phyloP scores from a whole-genome alignment of 2,797 vertebrate genomes.

The Oophaga sylvatica region DNA sequence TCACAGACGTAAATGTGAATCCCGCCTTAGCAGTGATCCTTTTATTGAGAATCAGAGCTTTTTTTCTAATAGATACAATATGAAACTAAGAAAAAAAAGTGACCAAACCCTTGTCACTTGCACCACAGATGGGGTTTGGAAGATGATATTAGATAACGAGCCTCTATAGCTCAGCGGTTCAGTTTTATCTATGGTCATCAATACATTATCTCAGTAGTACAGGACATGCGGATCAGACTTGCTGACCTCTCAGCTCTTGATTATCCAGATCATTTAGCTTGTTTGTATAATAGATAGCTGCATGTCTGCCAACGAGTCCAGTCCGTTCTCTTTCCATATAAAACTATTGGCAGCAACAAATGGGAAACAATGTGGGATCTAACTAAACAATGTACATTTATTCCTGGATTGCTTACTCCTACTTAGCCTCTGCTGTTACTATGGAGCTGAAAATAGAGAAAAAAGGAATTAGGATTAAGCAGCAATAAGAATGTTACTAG shows the following conservation, averaged over 20 bases:
- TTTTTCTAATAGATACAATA: background rate
- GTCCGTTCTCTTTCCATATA: background rate
- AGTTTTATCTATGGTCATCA: background rate
- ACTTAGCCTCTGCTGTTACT: background rate
- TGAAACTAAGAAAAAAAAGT: background rate
- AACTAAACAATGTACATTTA: background rate
- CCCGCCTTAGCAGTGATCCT: background rate
- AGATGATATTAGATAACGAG: background rate
- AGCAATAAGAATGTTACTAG: background rate
- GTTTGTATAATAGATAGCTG: background rate
- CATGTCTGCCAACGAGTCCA: background rate
- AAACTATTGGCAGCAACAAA: slow-evolving; percentile 11
- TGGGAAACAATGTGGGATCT: background rate
- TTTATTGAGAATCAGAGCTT: background rate
- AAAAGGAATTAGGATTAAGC: background rate
- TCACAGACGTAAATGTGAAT: too few relatives aligned
- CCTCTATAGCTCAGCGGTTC: background rate
- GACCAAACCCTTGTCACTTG: background rate
- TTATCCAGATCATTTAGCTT: background rate
- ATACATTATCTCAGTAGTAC: slow-evolving; percentile 32
- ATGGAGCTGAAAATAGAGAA: background rate
- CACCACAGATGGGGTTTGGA: background rate
- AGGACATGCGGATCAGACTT: background rate
- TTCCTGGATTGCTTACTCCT: background rate
- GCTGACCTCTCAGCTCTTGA: background rate